These are phyloP conservation scores for Nixonia krombeini DNA, from an alignment of 1,140 invertebrate genomes.

Conservation along the genomic window DNA sequence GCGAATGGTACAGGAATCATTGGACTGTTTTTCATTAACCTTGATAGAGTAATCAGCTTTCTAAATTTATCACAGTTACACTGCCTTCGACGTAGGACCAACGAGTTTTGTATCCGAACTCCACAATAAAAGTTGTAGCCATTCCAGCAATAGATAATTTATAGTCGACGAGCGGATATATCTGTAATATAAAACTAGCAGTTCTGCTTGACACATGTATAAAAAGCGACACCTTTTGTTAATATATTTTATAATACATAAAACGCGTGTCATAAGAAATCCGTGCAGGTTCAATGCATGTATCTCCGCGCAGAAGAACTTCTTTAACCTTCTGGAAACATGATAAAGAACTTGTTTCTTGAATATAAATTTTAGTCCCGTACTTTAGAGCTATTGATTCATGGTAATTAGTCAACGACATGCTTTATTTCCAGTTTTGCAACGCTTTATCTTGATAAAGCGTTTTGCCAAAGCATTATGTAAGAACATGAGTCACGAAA, in stretches of 20 bases:
- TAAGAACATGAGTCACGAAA: no score
- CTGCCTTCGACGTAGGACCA: conserved; percentile 6
- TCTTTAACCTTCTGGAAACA: no score
- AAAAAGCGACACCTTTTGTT: conserved; percentile 30
- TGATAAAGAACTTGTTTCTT: no score
- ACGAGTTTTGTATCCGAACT: neutral
- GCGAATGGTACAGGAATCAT: neutral
- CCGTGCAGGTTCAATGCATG: no score
- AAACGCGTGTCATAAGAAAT: conserved; percentile 31
- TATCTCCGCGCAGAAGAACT: no score
- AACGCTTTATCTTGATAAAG: conserved; percentile 65
- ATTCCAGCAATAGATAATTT: conserved; percentile 29
- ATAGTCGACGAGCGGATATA: conserved; percentile 18
- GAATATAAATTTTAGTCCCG: no score
- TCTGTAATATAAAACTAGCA: conserved; percentile 37
- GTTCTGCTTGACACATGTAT: conserved; percentile 29
- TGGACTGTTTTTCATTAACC: no score
- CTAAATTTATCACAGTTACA: conserved; percentile 7
- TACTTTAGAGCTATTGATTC: no score
- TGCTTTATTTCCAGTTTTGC: conserved; percentile 64
- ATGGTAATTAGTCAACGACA: no score
- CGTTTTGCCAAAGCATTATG: conserved; percentile 63
- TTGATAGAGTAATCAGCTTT: conserved; percentile 4
- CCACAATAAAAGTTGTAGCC: conserved; percentile 25
- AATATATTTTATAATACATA: conserved; percentile 21